Base-by-base conservation (phyloP, 1,140 invertebrate genomes). In the Hylaeus volcanicus region DNA sequence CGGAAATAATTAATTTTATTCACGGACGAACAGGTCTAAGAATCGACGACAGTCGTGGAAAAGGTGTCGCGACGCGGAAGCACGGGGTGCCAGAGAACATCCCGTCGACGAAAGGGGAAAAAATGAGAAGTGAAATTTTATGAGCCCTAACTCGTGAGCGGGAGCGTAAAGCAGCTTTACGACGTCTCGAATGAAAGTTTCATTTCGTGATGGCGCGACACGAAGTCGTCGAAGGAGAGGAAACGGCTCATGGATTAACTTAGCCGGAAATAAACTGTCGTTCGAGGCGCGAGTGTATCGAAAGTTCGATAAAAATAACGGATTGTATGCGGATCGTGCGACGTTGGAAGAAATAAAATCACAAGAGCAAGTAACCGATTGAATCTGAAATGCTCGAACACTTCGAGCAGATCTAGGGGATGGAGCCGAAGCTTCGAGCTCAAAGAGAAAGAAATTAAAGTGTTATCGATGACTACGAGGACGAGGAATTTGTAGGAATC, bases 141-240 rank as follows among this genome's bases (percentile, higher is more conserved):
- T 86, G 88, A 88, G 64, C 78, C 41, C 66, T 58, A 55, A 81
- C 80, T 68, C 55, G 74, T 41, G 55, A 41, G 73, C 56, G 65
- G n/a, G 64, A 64, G 69, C 81, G 74, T 88, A 88, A 88, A 88
- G 72, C 73, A 15, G 65, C 77, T 89, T 89, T 88, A 88, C 86
- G 80, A 84, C 74, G 74, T 86, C 68, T 68, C 66, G 75, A 79
- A 89, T 84, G 86, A 87, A 89, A 85, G 70, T 88, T 88, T 87
- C 83, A 81, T 86, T 79, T 76, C 37, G 53, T 51, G 63, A 75
- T 66, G 76, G 73, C 71, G 61, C 58, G 70, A 74, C 66, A 51
- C 65, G 6, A 26, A 3, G 55, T 63, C 68, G 55, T 82, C 76
- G 69, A 65, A 60, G 63, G 2, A 56, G 37, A 41, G 39, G 55